Percentiles rank a stretch among this genome's conserved stretches.
These are phyloP conservation scores for Strigops habroptila DNA, from an alignment of 2,113 vertebrate genomes.

Conservation along the genomic window DNA sequence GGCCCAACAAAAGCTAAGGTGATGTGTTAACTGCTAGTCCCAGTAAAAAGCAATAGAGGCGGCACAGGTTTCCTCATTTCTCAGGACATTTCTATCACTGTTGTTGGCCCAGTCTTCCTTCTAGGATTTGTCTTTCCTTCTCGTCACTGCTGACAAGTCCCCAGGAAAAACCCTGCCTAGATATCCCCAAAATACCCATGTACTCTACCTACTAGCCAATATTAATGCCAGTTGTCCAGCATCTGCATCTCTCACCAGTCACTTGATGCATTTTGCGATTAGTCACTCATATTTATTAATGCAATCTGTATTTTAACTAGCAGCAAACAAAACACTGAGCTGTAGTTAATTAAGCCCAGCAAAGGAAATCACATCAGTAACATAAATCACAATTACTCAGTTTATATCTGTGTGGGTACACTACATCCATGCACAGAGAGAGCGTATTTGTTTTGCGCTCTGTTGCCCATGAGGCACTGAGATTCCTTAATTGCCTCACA, in stretches of 20 bases:
- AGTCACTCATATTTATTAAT: neutral
- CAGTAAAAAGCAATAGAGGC: neutral
- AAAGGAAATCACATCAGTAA: neutral
- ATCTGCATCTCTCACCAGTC: neutral
- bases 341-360: neutral
- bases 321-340: fast-evolving
- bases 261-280: neutral
- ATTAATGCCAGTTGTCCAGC: neutral
- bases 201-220: neutral
- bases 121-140: neutral
- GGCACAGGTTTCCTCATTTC: neutral
- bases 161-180: neutral
- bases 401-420: neutral
- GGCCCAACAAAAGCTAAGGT: neutral
- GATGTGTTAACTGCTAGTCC: neutral
- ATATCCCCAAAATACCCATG: neutral
- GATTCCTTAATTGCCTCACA: conserved; percentile 1
- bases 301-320: neutral
- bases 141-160: neutral
- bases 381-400: neutral
- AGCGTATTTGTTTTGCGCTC: neutral
- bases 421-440: neutral
- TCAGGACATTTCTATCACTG: neutral
- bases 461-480: neutral
- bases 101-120: neutral